phyloP scores from a whole-genome alignment of 2,113 vertebrate genomes.

The Odobenus rosmarus region DNA sequence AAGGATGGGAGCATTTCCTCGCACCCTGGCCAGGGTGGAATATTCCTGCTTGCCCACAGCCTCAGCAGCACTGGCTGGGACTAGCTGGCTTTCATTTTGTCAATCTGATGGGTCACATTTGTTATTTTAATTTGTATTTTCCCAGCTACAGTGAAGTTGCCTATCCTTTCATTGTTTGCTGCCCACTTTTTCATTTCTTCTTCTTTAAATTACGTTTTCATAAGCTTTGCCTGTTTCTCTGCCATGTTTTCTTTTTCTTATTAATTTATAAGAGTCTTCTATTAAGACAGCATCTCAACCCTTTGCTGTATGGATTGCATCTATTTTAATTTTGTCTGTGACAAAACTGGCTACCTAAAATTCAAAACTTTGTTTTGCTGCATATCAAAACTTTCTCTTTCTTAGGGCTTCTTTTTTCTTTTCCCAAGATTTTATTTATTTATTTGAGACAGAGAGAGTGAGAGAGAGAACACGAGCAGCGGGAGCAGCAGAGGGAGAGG shows the following conservation, averaged over 20 bases:
- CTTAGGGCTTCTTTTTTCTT: neutral
- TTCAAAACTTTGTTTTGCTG: neutral
- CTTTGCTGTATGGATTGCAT: neutral
- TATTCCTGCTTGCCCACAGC: neutral
- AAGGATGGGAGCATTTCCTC: neutral
- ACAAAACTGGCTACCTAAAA: constrained; percentile 11
- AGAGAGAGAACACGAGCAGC: too few relatives aligned
- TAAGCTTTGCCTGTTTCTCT: neutral
- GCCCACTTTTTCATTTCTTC: neutral
- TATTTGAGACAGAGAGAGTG: too few relatives aligned
- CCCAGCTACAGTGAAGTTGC: neutral
- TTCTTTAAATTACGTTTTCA: neutral
- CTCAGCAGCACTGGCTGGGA: neutral
- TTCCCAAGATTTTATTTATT: neutral
- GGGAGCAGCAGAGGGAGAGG: neutral
- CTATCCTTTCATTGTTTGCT: neutral
- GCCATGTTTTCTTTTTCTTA: neutral
- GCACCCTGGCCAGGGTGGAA: fast-evolving
- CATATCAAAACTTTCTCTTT: neutral
- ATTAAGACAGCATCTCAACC: neutral
- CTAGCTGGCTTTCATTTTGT: neutral
- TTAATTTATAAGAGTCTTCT: neutral
- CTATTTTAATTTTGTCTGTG: neutral
- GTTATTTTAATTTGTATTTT: neutral
- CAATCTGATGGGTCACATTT: neutral